A percentile compares a stretch with the other conserved stretches of the same genome.
phyloP scores from a whole-genome alignment of 1,140 invertebrate genomes.

The Saccostrea glomerata region DNA sequence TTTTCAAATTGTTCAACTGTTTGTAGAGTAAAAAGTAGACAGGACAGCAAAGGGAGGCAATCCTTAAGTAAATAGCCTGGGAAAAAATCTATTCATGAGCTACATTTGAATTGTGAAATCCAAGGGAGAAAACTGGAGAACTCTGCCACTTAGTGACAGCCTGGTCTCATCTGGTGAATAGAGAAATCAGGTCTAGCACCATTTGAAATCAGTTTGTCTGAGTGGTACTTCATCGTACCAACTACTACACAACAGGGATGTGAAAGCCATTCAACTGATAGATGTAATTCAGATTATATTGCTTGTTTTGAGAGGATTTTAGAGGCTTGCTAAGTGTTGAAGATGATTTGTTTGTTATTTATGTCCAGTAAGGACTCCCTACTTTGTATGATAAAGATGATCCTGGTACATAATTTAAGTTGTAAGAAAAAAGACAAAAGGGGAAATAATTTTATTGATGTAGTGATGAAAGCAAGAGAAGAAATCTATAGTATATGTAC shows the following conservation, averaged over 20 bases:
- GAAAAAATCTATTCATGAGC: not conserved
- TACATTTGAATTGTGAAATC: not conserved
- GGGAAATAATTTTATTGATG: no score
- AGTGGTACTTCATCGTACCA: slow-evolving; percentile 40
- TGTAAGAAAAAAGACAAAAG: no score
- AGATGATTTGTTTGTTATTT: not conserved
- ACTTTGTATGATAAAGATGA: no score
- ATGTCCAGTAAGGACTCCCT: no score
- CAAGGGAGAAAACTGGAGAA: not conserved
- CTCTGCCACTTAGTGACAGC: slow-evolving; percentile 34
- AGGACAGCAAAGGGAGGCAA: not conserved
- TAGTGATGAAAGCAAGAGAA: no score
- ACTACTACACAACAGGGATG: not conserved
- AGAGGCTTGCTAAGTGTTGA: not conserved
- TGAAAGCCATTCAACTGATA: not conserved
- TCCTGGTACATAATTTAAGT: no score
- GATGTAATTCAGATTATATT: not conserved
- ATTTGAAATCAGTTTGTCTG: slow-evolving; percentile 71
- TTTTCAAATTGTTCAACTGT: not conserved
- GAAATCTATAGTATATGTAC: no score
- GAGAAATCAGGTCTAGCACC: slow-evolving; percentile 67
- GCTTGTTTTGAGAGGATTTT: not conserved
- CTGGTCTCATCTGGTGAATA: slow-evolving; percentile 69
- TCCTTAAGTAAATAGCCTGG: not conserved
- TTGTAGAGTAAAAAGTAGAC: not conserved